phyloP scores from a whole-genome alignment of 1,140 invertebrate species.

The Arctopsyche grandis region DNA sequence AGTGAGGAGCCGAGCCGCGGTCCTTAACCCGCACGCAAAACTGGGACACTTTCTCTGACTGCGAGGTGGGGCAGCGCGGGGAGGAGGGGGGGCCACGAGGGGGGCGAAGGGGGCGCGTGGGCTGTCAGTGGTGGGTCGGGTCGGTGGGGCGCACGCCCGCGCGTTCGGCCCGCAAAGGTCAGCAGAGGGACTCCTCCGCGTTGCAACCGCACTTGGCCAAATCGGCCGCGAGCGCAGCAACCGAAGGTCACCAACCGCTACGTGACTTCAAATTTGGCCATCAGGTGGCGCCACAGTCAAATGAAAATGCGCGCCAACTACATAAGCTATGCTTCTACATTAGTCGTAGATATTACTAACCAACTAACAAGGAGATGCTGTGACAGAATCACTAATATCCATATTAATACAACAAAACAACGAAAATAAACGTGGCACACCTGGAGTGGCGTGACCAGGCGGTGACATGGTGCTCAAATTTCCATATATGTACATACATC shows the following conservation, averaged over 20 bases:
- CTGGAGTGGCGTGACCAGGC: too few species aligned
- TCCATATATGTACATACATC: too few species aligned
- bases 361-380: too few species aligned
- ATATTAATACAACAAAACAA: too few species aligned
- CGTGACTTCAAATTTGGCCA: too few species aligned
- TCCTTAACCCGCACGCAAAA: constrained; percentile 48
- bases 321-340: too few species aligned
- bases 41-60: constrained; percentile 49
- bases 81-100: neutral
- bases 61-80: neutral
- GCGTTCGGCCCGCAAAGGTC: constrained; percentile 13
- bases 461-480: too few species aligned
- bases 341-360: too few species aligned
- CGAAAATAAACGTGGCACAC: too few species aligned
- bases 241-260: constrained; percentile 20
- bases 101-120: neutral
- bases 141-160: neutral
- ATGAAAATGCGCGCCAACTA: neutral
- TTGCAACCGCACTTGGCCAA: constrained; percentile 3
- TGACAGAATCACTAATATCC: too few species aligned
- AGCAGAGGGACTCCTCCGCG: neutral
- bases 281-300: neutral
- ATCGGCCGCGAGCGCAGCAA: neutral
- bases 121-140: neutral
- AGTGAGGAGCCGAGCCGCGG: constrained; percentile 38